A percentile compares a stretch with the other conserved stretches of the same genome.
Conservation (phyloP, 2,113 vertebrate species). For the Nyctereutes procyonoides region DNA sequence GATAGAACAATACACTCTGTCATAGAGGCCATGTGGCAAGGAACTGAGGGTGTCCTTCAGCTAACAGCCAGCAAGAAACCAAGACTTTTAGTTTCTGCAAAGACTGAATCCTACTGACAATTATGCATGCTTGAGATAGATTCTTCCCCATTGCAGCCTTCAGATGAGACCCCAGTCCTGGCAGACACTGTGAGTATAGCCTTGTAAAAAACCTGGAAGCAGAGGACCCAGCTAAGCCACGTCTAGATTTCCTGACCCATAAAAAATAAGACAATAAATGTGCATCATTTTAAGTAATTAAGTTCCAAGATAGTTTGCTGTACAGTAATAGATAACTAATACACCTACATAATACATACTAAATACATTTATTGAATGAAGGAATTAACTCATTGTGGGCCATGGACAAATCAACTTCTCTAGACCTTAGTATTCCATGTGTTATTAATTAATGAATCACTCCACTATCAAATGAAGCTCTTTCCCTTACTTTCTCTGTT, state of each 20-base stretch:
- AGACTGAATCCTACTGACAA: not conserved
- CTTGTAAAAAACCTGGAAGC: not conserved
- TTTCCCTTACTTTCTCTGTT: not conserved
- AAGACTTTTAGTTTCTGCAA: not conserved
- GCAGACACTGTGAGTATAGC: not conserved
- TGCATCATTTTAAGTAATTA: not conserved
- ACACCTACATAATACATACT: not conserved
- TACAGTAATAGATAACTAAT: not conserved
- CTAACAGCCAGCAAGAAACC: not conserved
- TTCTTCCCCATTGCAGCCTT: not conserved
- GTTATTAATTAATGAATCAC: constrained; percentile 28
- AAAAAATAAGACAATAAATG: not conserved
- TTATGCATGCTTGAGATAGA: not conserved
- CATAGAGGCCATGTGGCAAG: not conserved
- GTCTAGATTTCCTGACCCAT: not conserved
- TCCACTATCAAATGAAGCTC: not conserved
- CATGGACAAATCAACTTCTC: not conserved
- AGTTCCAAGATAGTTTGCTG: not conserved
- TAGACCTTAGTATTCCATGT: constrained; percentile 27
- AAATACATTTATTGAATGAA: constrained; percentile 44
- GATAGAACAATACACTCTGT: not conserved
- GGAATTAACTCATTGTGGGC: not conserved
- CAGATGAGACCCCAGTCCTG: not conserved
- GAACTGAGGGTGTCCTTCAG: not conserved
- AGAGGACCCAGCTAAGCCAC: not conserved